Evolutionary conservation across 2,797 vertebrate species (phyloP).

Genomic region (Pachyuromys duprasi): DNA sequence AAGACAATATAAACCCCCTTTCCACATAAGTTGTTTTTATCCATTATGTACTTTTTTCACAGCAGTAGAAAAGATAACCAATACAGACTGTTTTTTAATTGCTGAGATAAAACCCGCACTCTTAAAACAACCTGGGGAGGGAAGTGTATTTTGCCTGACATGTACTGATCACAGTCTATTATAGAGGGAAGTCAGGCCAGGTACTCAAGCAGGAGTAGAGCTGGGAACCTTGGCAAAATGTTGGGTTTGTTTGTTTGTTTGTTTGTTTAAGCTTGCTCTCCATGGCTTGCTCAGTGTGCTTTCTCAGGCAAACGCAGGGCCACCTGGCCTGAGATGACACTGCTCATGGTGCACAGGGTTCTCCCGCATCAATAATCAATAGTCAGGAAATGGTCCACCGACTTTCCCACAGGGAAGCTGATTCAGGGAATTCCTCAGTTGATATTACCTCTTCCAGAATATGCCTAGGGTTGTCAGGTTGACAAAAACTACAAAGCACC

Average conservation of each 20-base stretch:
- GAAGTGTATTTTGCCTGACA: neutral
- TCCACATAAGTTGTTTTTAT: neutral
- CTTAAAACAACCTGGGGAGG: neutral
- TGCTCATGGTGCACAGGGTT: neutral
- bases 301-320: neutral
- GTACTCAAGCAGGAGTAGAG: neutral
- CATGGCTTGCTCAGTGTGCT: neutral
- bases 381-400: too few relatives aligned
- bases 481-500: neutral
- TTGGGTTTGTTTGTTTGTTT: neutral
- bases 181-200: neutral
- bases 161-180: neutral
- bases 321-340: neutral
- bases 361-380: neutral
- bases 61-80: neutral
- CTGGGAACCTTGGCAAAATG: neutral
- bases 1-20: neutral
- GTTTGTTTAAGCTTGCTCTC: neutral
- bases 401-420: neutral
- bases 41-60: neutral
- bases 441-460: neutral
- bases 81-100: neutral
- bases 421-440: neutral
- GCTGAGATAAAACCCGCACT: neutral
- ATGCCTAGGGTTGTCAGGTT: neutral